Evolutionary conservation across 2,797 vertebrate genomes (phyloP), one percentile per base, ranked within the genome.

Genomic region (Macropus fuliginosus): DNA sequence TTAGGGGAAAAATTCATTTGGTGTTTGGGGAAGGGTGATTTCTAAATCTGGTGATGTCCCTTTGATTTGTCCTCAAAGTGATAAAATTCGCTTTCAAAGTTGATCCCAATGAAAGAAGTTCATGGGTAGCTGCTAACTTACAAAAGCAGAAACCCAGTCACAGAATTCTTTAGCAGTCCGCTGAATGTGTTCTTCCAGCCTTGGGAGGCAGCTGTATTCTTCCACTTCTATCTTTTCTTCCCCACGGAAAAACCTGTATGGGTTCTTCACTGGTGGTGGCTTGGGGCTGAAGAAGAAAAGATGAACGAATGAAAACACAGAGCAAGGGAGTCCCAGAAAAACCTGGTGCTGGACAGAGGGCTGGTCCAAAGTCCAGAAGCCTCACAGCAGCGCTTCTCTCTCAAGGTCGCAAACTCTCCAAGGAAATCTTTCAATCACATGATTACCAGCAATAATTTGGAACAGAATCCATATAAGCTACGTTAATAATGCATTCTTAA

Each of bases 141-240:
- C 98, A 34, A 97, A 93, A 74, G 96, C 96, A 24, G 92, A 34
- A 54, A 98, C 98, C 98, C 98, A 99, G 89, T 97, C 98, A 96
- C 98, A 99, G 97, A 99, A 99, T 93, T 97, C 98, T 50, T 97
- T 97, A 24, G 98, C 98, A 27, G 98, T 97, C 92, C 90, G 97
- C 92, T 98, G 98, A 10, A 98, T 91, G 12, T 98, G 98, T 56
- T 98, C 97, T 50, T 98, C 96, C 89, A 98, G 81, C 50, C 81
- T 74, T 74, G 96, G 93, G 29, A 97, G 34, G 0, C 87, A 95
- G 29, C 91, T 59, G 55, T 90, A 91, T 94, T 98, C 97, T 56
- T 98, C 98, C 94, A 97, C 97, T 34, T 40, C 54, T 57, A 93
- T 3, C 16, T 94, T 97, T 93, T 97, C 95, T 87, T 97, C 98